phyloP scores from a whole-genome alignment of 1,140 invertebrate genomes.

The Cotesia chilonis region DNA sequence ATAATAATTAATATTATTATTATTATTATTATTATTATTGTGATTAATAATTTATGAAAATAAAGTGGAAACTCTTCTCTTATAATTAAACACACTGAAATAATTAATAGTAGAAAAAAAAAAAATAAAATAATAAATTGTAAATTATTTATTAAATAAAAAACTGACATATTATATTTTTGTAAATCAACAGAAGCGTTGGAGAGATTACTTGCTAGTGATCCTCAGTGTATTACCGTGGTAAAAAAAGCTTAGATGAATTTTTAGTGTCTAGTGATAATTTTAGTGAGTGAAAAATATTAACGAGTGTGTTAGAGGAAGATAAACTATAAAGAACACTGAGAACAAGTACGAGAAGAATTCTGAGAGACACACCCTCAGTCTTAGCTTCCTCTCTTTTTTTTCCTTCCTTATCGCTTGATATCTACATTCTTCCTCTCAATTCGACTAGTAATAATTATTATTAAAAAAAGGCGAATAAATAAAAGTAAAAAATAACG shows the following conservation, averaged over 20 bases:
- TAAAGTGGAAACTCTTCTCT: no score
- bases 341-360: conserved; percentile 8
- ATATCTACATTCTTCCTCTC: conserved; percentile 32
- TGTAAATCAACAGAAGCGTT: conserved; percentile 14
- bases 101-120: not conserved
- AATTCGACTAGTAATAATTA: conserved; percentile 2
- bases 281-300: not conserved
- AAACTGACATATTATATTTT: conserved; percentile 23
- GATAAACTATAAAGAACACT: not conserved
- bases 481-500: no score
- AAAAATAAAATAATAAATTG: conserved; percentile 6
- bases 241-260: not conserved
- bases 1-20: no score
- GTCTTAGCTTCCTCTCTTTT: conserved; percentile 33
- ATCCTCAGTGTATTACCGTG: not conserved
- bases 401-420: conserved; percentile 36
- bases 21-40: no score
- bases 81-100: not conserved
- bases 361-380: conserved; percentile 34
- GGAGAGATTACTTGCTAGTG: conserved; percentile 6
- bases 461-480: not conserved
- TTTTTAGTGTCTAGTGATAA: conserved; percentile 10
- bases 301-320: not conserved
- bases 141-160: conserved; percentile 23
- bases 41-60: no score